These are phyloP conservation scores for Hyles euphorbiae DNA, from an alignment of 1,140 invertebrate genomes.

Conservation along the genomic window DNA sequence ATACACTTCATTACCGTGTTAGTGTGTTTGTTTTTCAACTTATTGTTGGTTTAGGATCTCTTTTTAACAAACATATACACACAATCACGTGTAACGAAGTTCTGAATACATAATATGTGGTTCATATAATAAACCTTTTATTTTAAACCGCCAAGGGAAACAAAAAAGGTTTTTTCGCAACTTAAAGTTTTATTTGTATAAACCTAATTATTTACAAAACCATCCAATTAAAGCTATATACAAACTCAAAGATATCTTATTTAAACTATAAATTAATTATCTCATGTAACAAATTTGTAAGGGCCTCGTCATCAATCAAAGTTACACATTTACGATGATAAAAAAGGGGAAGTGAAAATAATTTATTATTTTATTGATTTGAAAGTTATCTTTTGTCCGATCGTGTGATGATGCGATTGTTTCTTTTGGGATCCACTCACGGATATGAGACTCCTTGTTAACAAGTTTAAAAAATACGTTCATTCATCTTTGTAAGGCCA, in stretches of 20 bases:
- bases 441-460: constrained; percentile 38
- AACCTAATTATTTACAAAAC: too few relatives aligned
- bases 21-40: neutral
- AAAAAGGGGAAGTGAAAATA: constrained; percentile 65
- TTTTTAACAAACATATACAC: too few relatives aligned
- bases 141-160: too few relatives aligned
- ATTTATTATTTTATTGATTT: constrained; percentile 73
- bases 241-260: too few relatives aligned
- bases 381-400: constrained; percentile 66
- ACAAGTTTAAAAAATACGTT: constrained; percentile 28
- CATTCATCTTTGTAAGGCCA: neutral
- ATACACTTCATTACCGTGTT: neutral
- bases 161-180: too few relatives aligned
- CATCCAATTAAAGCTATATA: too few relatives aligned
- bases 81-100: neutral
- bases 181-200: too few relatives aligned
- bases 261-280: too few relatives aligned
- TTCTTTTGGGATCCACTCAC: constrained; percentile 52
- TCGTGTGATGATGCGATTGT: constrained; percentile 55
- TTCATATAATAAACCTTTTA: too few relatives aligned
- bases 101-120: neutral
- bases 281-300: constrained; percentile 3
- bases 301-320: constrained; percentile 61
- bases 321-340: constrained; percentile 60
- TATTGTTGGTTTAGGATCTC: neutral